These are phyloP conservation scores for Carassius gibelio DNA, from an alignment of 2,113 vertebrate genomes.

Conservation along the genomic window DNA sequence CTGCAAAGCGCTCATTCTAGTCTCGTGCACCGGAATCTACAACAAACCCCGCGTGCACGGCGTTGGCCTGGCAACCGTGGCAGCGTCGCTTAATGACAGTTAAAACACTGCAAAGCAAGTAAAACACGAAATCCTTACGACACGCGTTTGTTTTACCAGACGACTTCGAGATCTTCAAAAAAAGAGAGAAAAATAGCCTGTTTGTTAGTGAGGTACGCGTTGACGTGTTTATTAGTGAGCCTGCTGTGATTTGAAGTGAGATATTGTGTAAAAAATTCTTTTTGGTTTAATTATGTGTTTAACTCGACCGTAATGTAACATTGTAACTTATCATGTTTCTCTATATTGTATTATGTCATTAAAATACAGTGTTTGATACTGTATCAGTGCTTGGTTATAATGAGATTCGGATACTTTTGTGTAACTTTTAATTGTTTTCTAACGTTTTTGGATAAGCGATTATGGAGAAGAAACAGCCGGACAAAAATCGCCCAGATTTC, in stretches of 20 bases:
- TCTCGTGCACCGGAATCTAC: slow-evolving; percentile 28
- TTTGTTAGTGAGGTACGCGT: background rate
- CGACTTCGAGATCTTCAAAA: background rate
- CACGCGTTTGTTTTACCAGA: background rate
- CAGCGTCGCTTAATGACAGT: slow-evolving; percentile 35
- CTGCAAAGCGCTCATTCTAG: background rate
- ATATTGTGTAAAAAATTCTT: background rate
- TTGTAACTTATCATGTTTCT: background rate
- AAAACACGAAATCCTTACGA: background rate
- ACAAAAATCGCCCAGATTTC: background rate
- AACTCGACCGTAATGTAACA: background rate
- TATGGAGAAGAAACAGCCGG: slow-evolving; percentile 59
- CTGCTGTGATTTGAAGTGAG: background rate
- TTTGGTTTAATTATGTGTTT: background rate
- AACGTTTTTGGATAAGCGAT: background rate
- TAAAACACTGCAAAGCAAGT: slow-evolving; percentile 55
- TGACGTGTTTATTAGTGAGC: background rate
- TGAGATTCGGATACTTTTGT: too few species aligned
- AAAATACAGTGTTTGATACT: background rate
- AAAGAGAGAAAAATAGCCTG: background rate
- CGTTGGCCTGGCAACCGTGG: slow-evolving; percentile 65
- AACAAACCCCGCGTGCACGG: slow-evolving; percentile 12
- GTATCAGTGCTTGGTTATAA: background rate
- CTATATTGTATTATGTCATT: background rate
- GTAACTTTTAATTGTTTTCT: background rate